These are phyloP conservation scores for Melopsittacus undulatus DNA, from an alignment of 2,797 vertebrate species.

Conservation along the genomic window DNA sequence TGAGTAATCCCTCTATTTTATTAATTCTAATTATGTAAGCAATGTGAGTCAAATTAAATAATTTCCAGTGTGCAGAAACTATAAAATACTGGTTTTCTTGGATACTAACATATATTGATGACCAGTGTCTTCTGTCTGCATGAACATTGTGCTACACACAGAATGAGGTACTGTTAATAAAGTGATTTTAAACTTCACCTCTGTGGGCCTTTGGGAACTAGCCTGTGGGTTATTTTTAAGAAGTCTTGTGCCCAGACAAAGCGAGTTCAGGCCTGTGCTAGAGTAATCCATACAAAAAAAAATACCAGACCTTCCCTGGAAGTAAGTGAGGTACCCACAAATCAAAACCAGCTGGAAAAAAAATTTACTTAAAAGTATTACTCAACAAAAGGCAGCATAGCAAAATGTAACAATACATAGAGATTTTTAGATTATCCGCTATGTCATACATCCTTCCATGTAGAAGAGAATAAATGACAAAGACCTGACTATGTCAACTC, in stretches of 20 bases:
- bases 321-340: neutral
- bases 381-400: neutral
- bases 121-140: neutral
- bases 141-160: neutral
- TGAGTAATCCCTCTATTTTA: neutral
- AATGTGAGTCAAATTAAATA: neutral
- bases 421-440: neutral
- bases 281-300: neutral
- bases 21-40: neutral
- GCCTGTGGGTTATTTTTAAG: neutral
- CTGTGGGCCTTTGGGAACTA: neutral
- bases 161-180: neutral
- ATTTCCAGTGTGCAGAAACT: neutral
- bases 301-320: neutral
- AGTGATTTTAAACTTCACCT: neutral
- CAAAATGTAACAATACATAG: neutral
- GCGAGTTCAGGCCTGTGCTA: neutral
- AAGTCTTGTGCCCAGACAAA: neutral
- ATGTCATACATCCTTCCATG: neutral
- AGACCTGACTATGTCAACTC: neutral
- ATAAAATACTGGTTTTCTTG: neutral
- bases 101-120: constrained; percentile 11
- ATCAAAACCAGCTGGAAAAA: neutral
- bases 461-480: neutral
- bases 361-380: neutral